These are phyloP conservation scores for Stictocephala bisonia DNA, from an alignment of 2,888 invertebrate species.

Conservation along the genomic window DNA sequence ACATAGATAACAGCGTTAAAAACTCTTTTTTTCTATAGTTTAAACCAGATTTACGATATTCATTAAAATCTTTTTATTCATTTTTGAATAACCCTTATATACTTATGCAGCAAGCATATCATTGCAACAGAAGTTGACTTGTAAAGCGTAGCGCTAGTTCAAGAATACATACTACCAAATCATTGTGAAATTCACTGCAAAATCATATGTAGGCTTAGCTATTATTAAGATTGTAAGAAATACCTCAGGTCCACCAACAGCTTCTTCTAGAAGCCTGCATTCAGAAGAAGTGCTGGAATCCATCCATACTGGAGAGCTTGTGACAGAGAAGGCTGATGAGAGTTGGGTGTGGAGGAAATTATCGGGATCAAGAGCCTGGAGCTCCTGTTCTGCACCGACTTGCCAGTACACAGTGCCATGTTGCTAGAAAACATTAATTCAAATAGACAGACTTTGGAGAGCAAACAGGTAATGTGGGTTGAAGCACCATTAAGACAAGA, in stretches of 20 bases:
- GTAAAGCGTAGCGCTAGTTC: too few relatives aligned
- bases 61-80: conserved; percentile 1
- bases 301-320: conserved; percentile 96
- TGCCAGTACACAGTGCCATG: conserved; percentile 98
- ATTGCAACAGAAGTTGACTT: too few relatives aligned
- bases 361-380: conserved; percentile 76
- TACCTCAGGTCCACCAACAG: conserved; percentile 82
- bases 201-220: too few relatives aligned
- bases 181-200: not conserved
- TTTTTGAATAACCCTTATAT: not conserved
- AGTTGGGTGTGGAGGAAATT: conserved; percentile 88
- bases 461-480: not conserved
- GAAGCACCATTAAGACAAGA: not conserved
- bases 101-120: not conserved
- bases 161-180: too few relatives aligned
- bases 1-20: too few relatives aligned
- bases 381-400: conserved; percentile 74
- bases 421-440: conserved; percentile 74
- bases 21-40: too few relatives aligned
- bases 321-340: conserved; percentile 79
- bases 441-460: too few relatives aligned
- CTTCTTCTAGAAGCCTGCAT: conserved; percentile 82
- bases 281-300: conserved; percentile 85
- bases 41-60: too few relatives aligned
- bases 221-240: too few relatives aligned